A percentile compares a stretch with the other conserved stretches of the same genome.
phyloP scores from a whole-genome alignment of 2,888 invertebrate species.

The Stenurella melanura region DNA sequence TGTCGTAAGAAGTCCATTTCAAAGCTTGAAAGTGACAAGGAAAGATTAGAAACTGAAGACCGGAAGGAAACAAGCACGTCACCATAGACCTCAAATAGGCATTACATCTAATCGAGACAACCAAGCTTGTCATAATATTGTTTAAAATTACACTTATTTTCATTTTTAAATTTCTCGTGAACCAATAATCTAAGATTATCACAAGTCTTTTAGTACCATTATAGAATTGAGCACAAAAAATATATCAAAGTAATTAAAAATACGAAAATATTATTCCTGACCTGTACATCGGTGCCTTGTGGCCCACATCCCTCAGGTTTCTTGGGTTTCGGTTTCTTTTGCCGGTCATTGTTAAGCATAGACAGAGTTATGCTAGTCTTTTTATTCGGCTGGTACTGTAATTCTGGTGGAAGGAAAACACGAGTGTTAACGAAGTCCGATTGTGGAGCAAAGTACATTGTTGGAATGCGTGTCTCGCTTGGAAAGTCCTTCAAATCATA shows the following conservation, averaged over 20 bases:
- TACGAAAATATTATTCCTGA: constrained; percentile 60
- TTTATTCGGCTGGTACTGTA: constrained; percentile 77
- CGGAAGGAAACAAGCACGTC: too few relatives aligned
- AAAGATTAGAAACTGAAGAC: too few relatives aligned
- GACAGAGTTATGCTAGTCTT: constrained; percentile 72
- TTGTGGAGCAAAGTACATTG: constrained; percentile 91
- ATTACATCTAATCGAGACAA: too few relatives aligned
- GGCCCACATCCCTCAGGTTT: constrained; percentile 76
- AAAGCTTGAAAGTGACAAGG: too few relatives aligned
- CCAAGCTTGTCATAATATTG: too few relatives aligned
- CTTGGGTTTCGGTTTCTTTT: constrained; percentile 74
- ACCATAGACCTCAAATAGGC: too few relatives aligned
- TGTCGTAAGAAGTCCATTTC: too few relatives aligned
- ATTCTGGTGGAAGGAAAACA: constrained; percentile 88
- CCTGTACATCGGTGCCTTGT: constrained; percentile 78
- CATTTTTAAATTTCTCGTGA: too few relatives aligned
- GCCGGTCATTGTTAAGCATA: constrained; percentile 72
- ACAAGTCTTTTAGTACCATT: not conserved
- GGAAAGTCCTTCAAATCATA: constrained; percentile 94
- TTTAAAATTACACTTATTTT: too few relatives aligned
- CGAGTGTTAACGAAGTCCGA: constrained; percentile 84
- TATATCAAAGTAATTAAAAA: not conserved
- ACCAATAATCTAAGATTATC: too few relatives aligned
- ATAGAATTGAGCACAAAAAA: constrained; percentile 31
- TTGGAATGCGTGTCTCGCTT: constrained; percentile 89